Percentiles rank a stretch among this genome's conserved stretches.
These are phyloP conservation scores for Philaethria dido DNA, from an alignment of 2,888 invertebrate genomes.

Conservation along the genomic window DNA sequence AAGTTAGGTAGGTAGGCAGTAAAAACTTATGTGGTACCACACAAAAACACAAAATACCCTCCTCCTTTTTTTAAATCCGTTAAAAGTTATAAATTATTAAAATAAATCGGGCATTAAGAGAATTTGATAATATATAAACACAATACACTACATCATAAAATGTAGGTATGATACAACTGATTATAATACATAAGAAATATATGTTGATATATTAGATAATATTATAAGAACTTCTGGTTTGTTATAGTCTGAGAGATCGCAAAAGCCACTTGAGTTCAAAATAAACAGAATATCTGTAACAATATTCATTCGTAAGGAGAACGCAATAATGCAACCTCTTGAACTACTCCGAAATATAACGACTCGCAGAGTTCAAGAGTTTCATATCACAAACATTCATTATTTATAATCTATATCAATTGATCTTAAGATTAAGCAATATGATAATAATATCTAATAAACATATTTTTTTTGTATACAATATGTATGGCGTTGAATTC, in stretches of 20 bases:
- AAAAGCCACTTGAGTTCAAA: conserved; percentile 34
- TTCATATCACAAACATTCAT: conserved; percentile 10
- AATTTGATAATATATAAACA: neutral
- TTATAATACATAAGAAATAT: too few relatives aligned
- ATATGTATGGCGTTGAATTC: too few relatives aligned
- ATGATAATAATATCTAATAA: too few relatives aligned
- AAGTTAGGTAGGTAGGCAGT: too few relatives aligned
- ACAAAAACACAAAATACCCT: too few relatives aligned
- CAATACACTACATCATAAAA: too few relatives aligned
- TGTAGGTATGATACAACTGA: too few relatives aligned
- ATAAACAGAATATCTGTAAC: conserved; percentile 36
- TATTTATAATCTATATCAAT: neutral
- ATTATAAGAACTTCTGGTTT: neutral
- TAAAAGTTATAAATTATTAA: neutral
- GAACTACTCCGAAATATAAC: conserved; percentile 30
- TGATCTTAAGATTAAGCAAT: conserved; percentile 11
- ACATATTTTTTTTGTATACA: too few relatives aligned
- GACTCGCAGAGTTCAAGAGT: conserved; percentile 20
- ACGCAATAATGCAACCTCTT: conserved; percentile 33
- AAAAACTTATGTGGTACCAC: too few relatives aligned
- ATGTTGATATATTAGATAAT: neutral
- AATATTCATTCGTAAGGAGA: conserved; percentile 31
- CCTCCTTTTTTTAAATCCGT: too few relatives aligned
- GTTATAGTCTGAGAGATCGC: conserved; percentile 17
- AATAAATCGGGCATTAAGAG: neutral